phyloP scores from a whole-genome alignment of 2,888 invertebrate genomes.

The Linyphia triangularis region DNA sequence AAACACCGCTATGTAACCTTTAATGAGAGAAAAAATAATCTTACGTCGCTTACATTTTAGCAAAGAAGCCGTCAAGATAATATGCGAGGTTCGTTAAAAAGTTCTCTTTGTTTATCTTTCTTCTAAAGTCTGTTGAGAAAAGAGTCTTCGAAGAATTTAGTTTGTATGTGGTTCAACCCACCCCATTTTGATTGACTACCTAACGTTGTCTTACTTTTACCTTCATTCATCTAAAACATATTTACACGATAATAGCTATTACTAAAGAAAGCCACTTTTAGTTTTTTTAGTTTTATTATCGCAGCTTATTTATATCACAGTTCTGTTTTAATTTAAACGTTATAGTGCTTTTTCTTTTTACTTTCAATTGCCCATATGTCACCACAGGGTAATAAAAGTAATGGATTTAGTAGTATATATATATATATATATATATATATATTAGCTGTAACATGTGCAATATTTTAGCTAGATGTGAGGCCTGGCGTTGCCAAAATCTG shows the following conservation, averaged over 20 bases:
- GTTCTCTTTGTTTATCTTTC: conserved; percentile 26
- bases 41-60: not conserved
- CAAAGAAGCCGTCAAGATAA: conserved; percentile 33
- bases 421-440: no score
- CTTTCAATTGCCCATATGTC: no score
- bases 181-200: not conserved
- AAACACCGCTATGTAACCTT: not conserved
- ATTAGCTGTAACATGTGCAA: no score
- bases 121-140: conserved; percentile 23
- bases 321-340: no score
- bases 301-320: not conserved
- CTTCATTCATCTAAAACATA: conserved; percentile 5
- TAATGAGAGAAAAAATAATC: not conserved
- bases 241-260: no score
- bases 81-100: conserved; percentile 15
- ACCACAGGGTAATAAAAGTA: no score
- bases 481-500: no score
- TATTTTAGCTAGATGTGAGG: no score
- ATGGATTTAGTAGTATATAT: no score
- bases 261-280: no score
- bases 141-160: not conserved
- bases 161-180: conserved; percentile 2
- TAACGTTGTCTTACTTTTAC: conserved; percentile 16
- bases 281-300: not conserved
- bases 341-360: no score